Evolutionary conservation across 2,113 vertebrate species (phyloP).

Genomic region (Eurystomus gularis): DNA sequence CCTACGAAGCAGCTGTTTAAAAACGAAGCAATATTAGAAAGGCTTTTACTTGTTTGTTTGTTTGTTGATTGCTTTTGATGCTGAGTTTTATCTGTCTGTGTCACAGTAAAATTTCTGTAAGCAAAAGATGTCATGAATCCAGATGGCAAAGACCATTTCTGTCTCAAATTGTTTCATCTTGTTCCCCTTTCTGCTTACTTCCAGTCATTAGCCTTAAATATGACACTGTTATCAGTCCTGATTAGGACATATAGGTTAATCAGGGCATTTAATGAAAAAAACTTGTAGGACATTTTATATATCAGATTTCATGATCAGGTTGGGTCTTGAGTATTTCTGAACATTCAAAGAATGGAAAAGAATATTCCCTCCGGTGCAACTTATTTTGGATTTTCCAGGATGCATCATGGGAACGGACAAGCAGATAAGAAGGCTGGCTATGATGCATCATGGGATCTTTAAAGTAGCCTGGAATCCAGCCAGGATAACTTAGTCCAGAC

Average conservation of each 20-base stretch:
- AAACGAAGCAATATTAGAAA: not conserved
- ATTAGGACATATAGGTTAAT: not conserved
- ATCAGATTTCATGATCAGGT: not conserved
- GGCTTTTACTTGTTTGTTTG: not conserved
- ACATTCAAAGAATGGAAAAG: not conserved
- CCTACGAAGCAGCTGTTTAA: not conserved
- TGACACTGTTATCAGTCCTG: not conserved
- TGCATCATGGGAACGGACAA: not conserved
- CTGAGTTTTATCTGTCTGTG: not conserved
- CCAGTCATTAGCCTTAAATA: not conserved
- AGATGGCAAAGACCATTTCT: not conserved
- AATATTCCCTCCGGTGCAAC: not conserved
- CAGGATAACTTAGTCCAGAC: not conserved
- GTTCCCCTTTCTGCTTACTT: not conserved
- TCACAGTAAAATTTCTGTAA: not conserved
- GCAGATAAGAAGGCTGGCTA: not conserved
- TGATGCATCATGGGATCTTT: not conserved
- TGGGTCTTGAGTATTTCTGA: not conserved
- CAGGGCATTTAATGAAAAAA: not conserved
- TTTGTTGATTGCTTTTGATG: not conserved
- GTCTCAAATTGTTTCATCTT: not conserved
- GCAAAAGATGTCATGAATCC: not conserved
- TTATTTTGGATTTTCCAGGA: conserved; percentile 4
- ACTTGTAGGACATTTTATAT: not conserved
- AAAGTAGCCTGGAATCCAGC: not conserved